phyloP scores from a whole-genome alignment of 2,113 vertebrate species.

The Phalacrocorax aristotelis region DNA sequence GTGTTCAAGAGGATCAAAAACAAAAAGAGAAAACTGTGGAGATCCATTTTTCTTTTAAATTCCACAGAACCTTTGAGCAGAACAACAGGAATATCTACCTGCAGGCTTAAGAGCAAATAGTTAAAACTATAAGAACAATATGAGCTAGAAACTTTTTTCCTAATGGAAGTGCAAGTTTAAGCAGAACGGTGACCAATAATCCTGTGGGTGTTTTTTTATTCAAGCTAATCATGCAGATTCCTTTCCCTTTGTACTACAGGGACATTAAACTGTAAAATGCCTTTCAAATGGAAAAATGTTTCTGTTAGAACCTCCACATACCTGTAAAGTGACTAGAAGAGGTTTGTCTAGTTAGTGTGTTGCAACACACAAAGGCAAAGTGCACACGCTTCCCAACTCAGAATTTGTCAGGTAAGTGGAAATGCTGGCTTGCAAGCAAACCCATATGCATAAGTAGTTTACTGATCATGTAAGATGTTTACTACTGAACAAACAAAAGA shows the following conservation, averaged over 20 bases:
- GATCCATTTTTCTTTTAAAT: neutral
- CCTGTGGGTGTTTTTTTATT: neutral
- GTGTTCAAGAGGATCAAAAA: neutral
- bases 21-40: neutral
- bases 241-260: neutral
- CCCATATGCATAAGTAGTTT: neutral
- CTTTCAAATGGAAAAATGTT: neutral
- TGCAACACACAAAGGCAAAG: neutral
- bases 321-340: conserved; percentile 9
- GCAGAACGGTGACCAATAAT: neutral
- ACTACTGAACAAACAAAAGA: neutral
- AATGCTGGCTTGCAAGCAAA: conserved; percentile 4
- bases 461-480: neutral
- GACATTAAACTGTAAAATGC: neutral
- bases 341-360: neutral
- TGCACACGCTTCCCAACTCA: neutral
- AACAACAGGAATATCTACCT: neutral
- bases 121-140: neutral
- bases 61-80: neutral
- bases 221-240: neutral
- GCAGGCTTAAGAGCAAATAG: neutral
- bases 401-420: neutral
- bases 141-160: neutral
- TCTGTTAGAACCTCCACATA: neutral
- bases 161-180: neutral